These are phyloP conservation scores for Drosophila neutralis DNA, from an alignment of 2,888 invertebrate species.

Conservation along the genomic window DNA sequence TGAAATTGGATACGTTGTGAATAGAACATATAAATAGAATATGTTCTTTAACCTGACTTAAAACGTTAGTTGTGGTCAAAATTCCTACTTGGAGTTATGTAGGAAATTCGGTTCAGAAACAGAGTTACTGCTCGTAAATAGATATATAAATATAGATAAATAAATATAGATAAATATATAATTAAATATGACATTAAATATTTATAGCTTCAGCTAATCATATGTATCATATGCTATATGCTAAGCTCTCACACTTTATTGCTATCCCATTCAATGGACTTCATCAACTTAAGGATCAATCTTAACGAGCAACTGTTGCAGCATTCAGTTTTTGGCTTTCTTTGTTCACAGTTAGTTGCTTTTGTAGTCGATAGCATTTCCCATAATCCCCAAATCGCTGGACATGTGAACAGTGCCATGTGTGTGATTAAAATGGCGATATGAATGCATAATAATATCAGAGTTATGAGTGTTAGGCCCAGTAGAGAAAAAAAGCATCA, in stretches of 20 bases:
- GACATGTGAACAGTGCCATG: slow-evolving; percentile 41
- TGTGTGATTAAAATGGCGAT: slow-evolving; percentile 78
- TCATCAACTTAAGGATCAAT: neutral
- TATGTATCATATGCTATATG: neutral
- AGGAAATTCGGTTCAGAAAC: neutral
- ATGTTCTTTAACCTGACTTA: neutral
- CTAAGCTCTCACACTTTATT: neutral
- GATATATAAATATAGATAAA: neutral
- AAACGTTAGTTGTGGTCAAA: neutral
- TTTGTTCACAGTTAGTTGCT: slow-evolving; percentile 9
- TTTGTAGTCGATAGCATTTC: slow-evolving; percentile 33
- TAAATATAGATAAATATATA: neutral
- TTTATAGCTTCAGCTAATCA: neutral
- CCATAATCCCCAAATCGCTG: slow-evolving; percentile 59
- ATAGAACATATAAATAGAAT: neutral
- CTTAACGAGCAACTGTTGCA: slow-evolving; percentile 30
- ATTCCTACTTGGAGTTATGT: neutral
- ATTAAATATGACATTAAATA: no score
- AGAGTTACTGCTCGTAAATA: neutral
- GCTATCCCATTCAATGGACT: neutral
- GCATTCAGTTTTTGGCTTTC: neutral
- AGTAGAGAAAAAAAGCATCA: slow-evolving; percentile 10
- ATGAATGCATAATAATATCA: slow-evolving; percentile 80
- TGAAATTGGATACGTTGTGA: neutral
- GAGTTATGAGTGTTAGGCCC: slow-evolving; percentile 62